These are phyloP conservation scores for Criorhina ranunculi DNA, from an alignment of 2,888 invertebrate genomes.

Conservation along the genomic window DNA sequence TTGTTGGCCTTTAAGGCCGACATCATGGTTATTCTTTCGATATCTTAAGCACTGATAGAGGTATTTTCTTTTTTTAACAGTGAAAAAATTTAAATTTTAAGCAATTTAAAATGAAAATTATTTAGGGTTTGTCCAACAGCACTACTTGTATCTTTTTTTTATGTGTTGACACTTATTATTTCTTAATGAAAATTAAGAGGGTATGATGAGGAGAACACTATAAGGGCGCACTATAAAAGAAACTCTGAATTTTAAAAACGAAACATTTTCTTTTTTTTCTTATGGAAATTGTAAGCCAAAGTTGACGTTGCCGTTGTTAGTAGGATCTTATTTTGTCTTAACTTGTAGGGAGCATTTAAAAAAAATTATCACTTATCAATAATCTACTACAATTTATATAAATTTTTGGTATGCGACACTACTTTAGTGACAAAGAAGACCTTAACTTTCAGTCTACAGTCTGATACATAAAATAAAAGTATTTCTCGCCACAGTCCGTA, in stretches of 20 bases:
- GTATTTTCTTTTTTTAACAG: slow-evolving; percentile 21
- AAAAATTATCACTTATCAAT: no score
- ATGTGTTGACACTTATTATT: slow-evolving; percentile 33
- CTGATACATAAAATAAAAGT: no score
- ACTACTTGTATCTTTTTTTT: slow-evolving; percentile 30
- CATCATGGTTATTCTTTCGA: slow-evolving; percentile 78
- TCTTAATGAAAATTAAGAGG: background rate
- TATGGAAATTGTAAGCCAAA: slow-evolving; percentile 10
- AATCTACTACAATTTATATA: no score
- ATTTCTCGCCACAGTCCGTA: no score
- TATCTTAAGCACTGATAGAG: slow-evolving; percentile 49
- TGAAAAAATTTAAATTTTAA: slow-evolving; percentile 23
- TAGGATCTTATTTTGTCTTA: slow-evolving; percentile 4
- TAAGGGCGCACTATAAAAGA: background rate
- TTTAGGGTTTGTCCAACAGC: slow-evolving; percentile 33
- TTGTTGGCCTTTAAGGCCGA: slow-evolving; percentile 82
- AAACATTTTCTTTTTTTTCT: background rate
- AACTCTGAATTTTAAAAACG: background rate
- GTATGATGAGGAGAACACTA: slow-evolving; percentile 27
- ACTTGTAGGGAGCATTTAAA: no score
- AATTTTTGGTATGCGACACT: no score
- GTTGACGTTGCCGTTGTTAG: slow-evolving; percentile 37
- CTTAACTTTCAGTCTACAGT: no score
- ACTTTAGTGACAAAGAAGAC: no score
- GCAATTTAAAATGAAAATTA: slow-evolving; percentile 36